Evolutionary conservation across 1,140 invertebrate species (phyloP).

Genomic region (Leptinotarsa lineolata): DNA sequence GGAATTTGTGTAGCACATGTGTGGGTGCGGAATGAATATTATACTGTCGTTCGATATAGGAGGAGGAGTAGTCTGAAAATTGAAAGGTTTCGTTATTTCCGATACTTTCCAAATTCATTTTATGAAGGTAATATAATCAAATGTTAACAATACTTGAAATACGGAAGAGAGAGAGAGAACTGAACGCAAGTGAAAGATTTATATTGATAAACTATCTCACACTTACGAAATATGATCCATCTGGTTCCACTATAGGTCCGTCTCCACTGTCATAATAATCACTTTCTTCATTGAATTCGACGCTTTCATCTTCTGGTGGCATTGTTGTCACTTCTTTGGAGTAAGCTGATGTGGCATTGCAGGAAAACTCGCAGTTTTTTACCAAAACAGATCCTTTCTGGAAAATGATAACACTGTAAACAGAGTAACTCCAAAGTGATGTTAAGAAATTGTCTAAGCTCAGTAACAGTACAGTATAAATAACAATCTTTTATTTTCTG

Average conservation of each 20-base stretch:
- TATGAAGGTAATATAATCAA: no score
- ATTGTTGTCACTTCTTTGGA: constrained; percentile 41
- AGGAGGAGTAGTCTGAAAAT: constrained; percentile 7
- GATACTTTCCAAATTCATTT: no score
- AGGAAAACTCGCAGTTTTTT: constrained; percentile 64
- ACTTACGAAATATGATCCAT: not conserved
- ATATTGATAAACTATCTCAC: no score
- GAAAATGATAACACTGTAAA: constrained; percentile 29
- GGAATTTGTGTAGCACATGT: constrained; percentile 63
- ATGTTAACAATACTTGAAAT: not conserved
- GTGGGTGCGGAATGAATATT: constrained; percentile 58
- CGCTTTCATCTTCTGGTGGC: constrained; percentile 43
- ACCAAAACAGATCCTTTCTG: constrained; percentile 59
- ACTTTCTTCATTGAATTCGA: constrained; percentile 35
- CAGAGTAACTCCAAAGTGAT: no score
- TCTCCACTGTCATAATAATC: constrained; percentile 20
- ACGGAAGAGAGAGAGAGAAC: not conserved
- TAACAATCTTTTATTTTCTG: no score
- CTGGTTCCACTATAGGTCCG: constrained; percentile 1
- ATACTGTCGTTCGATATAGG: not conserved
- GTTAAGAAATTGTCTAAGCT: no score
- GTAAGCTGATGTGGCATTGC: constrained; percentile 56
- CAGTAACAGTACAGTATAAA: no score
- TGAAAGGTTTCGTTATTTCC: not conserved
- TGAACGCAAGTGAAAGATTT: not conserved